Evolutionary conservation across 64 coral and sea anemone genomes (phyloP), one percentile per base, ranked within the genome.

Genomic region (Pocillopora verrucosa): DNA sequence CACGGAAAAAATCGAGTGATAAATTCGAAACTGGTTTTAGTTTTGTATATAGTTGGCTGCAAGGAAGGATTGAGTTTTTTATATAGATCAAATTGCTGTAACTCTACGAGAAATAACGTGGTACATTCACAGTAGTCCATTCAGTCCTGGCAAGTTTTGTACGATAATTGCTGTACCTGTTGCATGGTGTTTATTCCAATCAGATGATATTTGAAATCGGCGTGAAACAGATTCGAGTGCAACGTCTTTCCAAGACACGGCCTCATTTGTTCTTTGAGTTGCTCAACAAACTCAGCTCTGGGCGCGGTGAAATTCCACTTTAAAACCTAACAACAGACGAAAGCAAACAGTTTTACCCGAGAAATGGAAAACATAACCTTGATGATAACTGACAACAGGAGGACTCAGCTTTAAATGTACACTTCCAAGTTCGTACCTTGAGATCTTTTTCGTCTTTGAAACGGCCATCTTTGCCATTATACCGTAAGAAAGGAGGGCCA

Each of bases 251-350:
- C 89, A 36, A 95, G 91, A 78, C 96, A 99, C 3, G 75, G 82
- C 13, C 87, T 93, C 96, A 91, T 99, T 67, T 99, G 96, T 56
- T 99, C 96, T 56, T 99, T 99, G 0, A 99, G 91, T 45, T 99
- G 96, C 11, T 99, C 91, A 38, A 99, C 84, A 58, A 93, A 95
- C 30, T 99, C 96, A 26, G 87, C 87, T 87, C 90, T 87, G 9
- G 96, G 97, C 0, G 84, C 89, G 15, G 67, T 86, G 74, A 99
- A 99, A 83, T 99, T 99, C 97, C 96, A 98, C 36, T 98, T 98
- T 63, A 98, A 87, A 6, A 93, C 91, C 96, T 98, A 36, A 17
- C 76, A 15, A 77, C 11, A 72, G 16, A 17, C 56, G 41, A 72
- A 35, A 76, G 22, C 56, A 17, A 87, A 37, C 19, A 68, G 37